A percentile compares a stretch with the other conserved stretches of the same genome.
phyloP scores from a whole-genome alignment of 2,888 invertebrate genomes.

The Torymus tubicola region DNA sequence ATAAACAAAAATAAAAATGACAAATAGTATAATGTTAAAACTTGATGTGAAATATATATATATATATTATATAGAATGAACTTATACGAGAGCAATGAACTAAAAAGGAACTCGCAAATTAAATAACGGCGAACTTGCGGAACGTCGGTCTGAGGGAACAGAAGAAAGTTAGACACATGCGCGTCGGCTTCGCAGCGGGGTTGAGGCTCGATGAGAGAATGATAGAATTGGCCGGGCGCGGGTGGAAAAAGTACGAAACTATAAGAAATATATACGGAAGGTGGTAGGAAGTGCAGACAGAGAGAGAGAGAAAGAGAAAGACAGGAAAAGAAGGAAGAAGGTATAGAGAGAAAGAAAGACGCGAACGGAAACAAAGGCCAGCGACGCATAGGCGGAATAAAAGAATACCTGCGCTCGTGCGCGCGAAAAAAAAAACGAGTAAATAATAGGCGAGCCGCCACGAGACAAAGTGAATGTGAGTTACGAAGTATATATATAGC shows the following conservation, averaged over 20 bases:
- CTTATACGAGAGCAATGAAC: too few relatives aligned
- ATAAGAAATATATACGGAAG: not conserved
- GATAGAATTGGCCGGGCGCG: not conserved
- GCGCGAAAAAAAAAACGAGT: conserved; percentile 1
- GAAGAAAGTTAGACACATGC: too few relatives aligned
- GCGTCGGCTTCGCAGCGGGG: too few relatives aligned
- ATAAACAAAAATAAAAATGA: too few relatives aligned
- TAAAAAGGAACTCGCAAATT: conserved; percentile 4
- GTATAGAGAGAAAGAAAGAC: not conserved
- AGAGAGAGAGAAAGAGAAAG: too few relatives aligned
- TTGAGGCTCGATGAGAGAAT: too few relatives aligned
- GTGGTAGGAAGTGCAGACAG: not conserved
- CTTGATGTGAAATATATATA: too few relatives aligned
- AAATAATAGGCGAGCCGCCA: conserved; percentile 1
- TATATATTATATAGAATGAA: too few relatives aligned
- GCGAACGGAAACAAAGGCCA: not conserved
- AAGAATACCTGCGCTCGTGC: not conserved
- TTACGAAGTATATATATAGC: not conserved
- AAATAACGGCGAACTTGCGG: conserved; percentile 8
- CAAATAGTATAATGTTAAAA: too few relatives aligned
- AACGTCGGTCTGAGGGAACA: too few relatives aligned
- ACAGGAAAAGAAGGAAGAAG: too few relatives aligned
- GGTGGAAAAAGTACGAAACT: not conserved
- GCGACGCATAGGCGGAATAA: conserved; percentile 9
- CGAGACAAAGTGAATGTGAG: conserved; percentile 46